Percentiles rank a stretch among this genome's conserved stretches.
These are phyloP conservation scores for Parotia lawesii DNA, from an alignment of 2,113 vertebrate species.

Conservation along the genomic window DNA sequence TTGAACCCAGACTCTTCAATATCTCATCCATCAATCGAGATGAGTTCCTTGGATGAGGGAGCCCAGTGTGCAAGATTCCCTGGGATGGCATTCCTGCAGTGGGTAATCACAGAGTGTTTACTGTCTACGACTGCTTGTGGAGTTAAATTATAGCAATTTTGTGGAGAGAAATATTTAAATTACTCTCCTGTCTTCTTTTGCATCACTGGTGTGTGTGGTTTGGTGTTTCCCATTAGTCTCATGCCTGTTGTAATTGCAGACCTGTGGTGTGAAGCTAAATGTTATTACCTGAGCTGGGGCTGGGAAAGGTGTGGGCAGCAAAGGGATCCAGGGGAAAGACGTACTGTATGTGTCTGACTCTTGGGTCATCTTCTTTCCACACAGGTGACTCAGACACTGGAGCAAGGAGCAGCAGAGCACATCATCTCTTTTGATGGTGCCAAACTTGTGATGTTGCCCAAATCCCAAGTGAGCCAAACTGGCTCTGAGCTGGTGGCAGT, in stretches of 20 bases:
- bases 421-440: slow-evolving; percentile 68
- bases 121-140: background rate
- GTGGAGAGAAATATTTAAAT: slow-evolving; percentile 57
- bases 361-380: background rate
- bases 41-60: background rate
- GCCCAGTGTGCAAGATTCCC: background rate
- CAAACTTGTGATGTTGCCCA: slow-evolving; percentile 72
- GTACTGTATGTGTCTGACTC: background rate
- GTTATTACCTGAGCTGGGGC: slow-evolving; percentile 7
- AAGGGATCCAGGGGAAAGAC: background rate
- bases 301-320: background rate
- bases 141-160: slow-evolving; percentile 61
- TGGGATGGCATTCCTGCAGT: background rate
- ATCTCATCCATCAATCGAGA: background rate
- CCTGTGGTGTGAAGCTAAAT: slow-evolving; percentile 36
- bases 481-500: slow-evolving; percentile 78
- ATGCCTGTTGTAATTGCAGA: slow-evolving; percentile 32
- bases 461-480: slow-evolving; percentile 50
- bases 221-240: slow-evolving; percentile 53
- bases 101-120: slow-evolving; percentile 51
- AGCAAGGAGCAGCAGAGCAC: slow-evolving; percentile 58
- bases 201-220: slow-evolving; percentile 13
- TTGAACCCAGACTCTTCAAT: background rate
- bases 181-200: slow-evolving; percentile 47
- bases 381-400: slow-evolving; percentile 71